Percentiles rank a stretch among this genome's conserved stretches.
phyloP scores from a whole-genome alignment of 2,797 vertebrate genomes.

The Ceryle rudis region DNA sequence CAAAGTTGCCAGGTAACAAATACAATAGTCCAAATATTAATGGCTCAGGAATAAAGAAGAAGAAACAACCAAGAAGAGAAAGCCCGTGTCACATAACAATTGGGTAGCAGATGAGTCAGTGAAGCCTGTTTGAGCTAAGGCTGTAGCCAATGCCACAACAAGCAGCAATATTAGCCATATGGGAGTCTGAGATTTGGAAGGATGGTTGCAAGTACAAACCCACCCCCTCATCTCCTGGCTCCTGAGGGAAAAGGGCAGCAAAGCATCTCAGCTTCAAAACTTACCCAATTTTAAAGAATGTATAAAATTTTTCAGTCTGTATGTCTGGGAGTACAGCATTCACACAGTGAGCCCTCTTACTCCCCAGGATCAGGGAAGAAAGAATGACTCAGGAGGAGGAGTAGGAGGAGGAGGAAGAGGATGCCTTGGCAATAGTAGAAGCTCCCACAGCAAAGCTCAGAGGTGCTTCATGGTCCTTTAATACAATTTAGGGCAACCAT shows the following conservation, averaged over 20 bases:
- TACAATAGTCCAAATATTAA: background rate
- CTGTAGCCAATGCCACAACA: conserved; percentile 29
- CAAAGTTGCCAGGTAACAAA: background rate
- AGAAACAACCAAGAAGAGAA: background rate
- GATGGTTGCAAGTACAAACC: conserved; percentile 43
- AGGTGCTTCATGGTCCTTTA: background rate
- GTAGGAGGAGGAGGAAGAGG: background rate
- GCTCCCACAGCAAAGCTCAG: background rate
- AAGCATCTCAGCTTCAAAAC: conserved; percentile 3
- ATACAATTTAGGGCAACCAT: background rate
- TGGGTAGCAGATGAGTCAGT: conserved; percentile 2
- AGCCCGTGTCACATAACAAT: background rate
- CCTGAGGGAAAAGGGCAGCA: conserved; percentile 40
- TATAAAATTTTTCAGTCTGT: background rate
- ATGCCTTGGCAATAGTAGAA: background rate
- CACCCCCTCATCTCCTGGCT: conserved; percentile 50
- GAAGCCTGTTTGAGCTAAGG: conserved; percentile 19
- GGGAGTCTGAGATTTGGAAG: conserved; percentile 40
- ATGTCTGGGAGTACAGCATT: background rate
- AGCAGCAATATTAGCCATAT: conserved; percentile 29
- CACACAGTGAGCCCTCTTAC: background rate
- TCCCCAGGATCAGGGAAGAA: background rate
- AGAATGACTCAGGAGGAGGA: background rate
- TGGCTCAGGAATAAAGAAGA: background rate
- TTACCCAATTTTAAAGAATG: background rate